Evolutionary conservation across 2,888 invertebrate genomes (phyloP), one percentile per base, ranked within the genome.

Genomic region (Tetragonula carbonaria): DNA sequence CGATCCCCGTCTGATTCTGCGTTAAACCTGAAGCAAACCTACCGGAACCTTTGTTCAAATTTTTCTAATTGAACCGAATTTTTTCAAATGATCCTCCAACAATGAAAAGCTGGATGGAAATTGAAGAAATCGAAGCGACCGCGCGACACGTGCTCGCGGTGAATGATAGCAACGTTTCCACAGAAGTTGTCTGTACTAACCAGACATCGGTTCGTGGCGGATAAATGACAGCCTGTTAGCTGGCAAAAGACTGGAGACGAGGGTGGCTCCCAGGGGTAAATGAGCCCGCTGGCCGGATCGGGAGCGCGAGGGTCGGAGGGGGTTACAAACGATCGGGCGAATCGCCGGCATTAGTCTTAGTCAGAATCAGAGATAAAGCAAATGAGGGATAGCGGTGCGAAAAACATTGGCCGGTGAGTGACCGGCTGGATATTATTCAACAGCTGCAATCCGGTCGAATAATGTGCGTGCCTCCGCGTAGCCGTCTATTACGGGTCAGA

Each of bases 291-390:
- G 77, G 80, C 77, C 67, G 73, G 74, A 73, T 80, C 76, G 77
- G 28, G 77, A 38, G 77, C 59, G 70, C 70, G 71, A 76, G 78
- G 73, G 83, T 74, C 74, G 68, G 87, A 80, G 89, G 90, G 88
- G 88, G 92, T 92, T 93, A 93, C 92, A 92, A 93, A 93, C 92
- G 93, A 93, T 92, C 91, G 86, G 83, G 91, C 90, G 91, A 92
- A 93, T 93, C 93, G 91, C 79, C 85, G 82, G 91, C 93, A 93
- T 93, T 93, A 93, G 92, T 93, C 92, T 93, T 89, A 90, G 92
- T 93, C 92, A 92, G 93, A 93, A 92, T 92, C 92, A 93, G 93
- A 93, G 92, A 93, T 93, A 93, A 93, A 90, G 93, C 91, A 91
- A 91, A 92, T 92, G 93, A 92, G 90, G 90, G 90, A 92, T 91